Conservation (phyloP, 1,140 invertebrate species). For the Harlomillsia oculata region DNA sequence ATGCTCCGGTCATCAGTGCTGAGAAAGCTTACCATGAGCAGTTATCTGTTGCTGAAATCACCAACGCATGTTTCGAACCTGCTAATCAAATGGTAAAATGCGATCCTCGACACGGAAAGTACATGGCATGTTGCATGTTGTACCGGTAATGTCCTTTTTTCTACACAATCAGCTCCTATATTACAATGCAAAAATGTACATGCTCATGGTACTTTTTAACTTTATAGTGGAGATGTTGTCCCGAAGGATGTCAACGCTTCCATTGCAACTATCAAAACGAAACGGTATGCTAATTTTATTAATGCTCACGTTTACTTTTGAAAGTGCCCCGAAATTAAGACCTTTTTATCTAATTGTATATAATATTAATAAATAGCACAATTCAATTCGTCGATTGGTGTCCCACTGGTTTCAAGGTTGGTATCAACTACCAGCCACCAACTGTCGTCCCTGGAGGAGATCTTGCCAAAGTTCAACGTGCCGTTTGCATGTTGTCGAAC, state of each 20-base stretch:
- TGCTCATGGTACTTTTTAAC: too few relatives aligned
- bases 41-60: conserved; percentile 65
- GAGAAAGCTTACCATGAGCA: conserved; percentile 56
- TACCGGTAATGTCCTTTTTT: conserved; percentile 54
- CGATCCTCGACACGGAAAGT: conserved; percentile 47
- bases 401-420: conserved; percentile 62
- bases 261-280: conserved; percentile 73
- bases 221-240: conserved; percentile 61
- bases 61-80: conserved; percentile 70
- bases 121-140: conserved; percentile 75
- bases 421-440: conserved; percentile 61
- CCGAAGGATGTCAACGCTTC: conserved; percentile 78
- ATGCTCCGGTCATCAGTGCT: conserved; percentile 65
- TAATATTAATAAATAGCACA: conserved; percentile 48
- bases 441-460: conserved; percentile 63
- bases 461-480: conserved; percentile 52
- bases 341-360: conserved; percentile 61
- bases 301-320: too few relatives aligned
- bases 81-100: conserved; percentile 62
- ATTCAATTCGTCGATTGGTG: conserved; percentile 76
- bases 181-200: background rate
- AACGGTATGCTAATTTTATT: conserved; percentile 48
- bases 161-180: background rate
- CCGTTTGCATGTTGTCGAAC: conserved; percentile 67
- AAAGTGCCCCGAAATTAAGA: too few relatives aligned